Evolutionary conservation across 2,888 invertebrate species (phyloP).

Genomic region (Dryomyza anilis): DNA sequence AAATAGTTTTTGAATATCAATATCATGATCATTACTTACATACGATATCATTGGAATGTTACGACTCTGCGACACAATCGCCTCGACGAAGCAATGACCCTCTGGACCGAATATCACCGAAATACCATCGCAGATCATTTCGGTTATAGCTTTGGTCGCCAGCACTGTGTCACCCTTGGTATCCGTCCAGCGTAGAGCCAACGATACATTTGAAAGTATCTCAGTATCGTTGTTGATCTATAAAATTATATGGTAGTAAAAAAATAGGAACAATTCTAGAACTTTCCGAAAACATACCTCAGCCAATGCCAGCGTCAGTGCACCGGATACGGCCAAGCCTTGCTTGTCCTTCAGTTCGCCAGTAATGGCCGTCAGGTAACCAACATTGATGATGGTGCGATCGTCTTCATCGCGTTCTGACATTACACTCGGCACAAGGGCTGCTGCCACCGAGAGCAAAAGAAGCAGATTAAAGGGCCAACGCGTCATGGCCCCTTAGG

Average conservation of each 20-base stretch:
- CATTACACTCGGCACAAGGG: slow-evolving; percentile 62
- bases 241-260: background rate
- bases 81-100: slow-evolving; percentile 92
- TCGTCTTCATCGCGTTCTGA: slow-evolving; percentile 58
- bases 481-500: slow-evolving; percentile 63
- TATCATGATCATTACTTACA: slow-evolving; percentile 68
- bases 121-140: slow-evolving; percentile 89
- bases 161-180: slow-evolving; percentile 83
- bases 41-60: slow-evolving; percentile 97
- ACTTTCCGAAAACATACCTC: slow-evolving; percentile 65
- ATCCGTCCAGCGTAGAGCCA: slow-evolving; percentile 80
- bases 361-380: slow-evolving; percentile 83
- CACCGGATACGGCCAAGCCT: slow-evolving; percentile 88
- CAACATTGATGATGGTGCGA: slow-evolving; percentile 72
- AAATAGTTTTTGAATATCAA: background rate
- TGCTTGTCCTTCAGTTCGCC: slow-evolving; percentile 78
- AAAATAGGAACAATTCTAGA: background rate
- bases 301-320: slow-evolving; percentile 85
- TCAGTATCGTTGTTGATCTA: slow-evolving; percentile 75
- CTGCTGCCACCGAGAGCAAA: slow-evolving; percentile 70
- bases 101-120: slow-evolving; percentile 96
- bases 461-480: slow-evolving; percentile 67
- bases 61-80: slow-evolving; percentile 89
- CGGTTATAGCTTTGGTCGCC: slow-evolving; percentile 82
- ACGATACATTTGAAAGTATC: slow-evolving; percentile 75